Evolutionary conservation across 2,113 vertebrate species (phyloP).

Genomic region (Meleagris gallopavo): DNA sequence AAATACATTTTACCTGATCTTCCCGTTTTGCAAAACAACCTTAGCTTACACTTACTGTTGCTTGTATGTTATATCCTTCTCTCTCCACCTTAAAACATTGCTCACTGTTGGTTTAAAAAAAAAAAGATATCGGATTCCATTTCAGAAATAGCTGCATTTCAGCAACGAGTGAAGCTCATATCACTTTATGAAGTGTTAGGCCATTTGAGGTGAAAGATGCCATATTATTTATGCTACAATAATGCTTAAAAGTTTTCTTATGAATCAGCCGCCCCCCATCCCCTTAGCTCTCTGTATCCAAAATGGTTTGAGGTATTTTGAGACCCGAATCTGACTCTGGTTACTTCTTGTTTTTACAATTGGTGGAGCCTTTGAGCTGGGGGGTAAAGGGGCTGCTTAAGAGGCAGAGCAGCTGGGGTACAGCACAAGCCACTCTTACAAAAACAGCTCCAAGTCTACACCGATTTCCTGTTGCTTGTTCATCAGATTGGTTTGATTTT

Average conservation of each 20-base stretch:
- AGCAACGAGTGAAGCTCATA: conserved; percentile 48
- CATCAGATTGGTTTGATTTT: not conserved
- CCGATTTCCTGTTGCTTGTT: not conserved
- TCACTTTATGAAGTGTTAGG: conserved; percentile 67
- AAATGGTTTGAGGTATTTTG: conserved; percentile 35
- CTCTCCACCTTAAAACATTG: conserved; percentile 60
- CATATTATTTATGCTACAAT: conserved; percentile 61
- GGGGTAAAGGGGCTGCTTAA: not conserved
- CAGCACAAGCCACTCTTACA: not conserved
- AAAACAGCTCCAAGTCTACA: not conserved
- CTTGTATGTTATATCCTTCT: not conserved
- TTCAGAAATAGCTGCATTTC: conserved; percentile 65
- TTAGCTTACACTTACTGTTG: not conserved
- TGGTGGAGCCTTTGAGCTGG: conserved; percentile 34
- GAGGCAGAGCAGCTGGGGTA: conserved; percentile 22
- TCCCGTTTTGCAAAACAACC: not conserved
- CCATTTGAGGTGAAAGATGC: conserved; percentile 68
- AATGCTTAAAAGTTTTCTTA: conserved; percentile 51
- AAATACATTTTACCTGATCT: not conserved
- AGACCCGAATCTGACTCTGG: conserved; percentile 1
- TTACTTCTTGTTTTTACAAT: conserved; percentile 42
- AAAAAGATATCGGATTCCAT: conserved; percentile 21
- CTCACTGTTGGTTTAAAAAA: not conserved
- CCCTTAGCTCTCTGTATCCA: not conserved
- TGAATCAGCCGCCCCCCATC: not conserved